Percentiles rank a stretch among this genome's conserved stretches.
These are phyloP conservation scores for Dendrocincla fuliginosa DNA, from an alignment of 2,797 vertebrate species.

Conservation along the genomic window DNA sequence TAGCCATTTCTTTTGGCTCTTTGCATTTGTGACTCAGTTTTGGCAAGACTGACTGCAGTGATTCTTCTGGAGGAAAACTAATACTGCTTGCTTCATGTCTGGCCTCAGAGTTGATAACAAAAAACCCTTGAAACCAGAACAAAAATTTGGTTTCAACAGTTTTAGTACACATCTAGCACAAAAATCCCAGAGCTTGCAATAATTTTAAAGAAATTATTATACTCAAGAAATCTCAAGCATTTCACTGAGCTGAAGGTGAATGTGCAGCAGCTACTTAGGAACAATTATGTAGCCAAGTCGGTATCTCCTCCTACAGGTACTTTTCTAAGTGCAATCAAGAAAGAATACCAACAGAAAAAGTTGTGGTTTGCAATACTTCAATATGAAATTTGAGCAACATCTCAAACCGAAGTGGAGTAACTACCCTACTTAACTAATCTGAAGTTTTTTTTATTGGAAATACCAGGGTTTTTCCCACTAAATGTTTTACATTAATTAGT, in stretches of 20 bases:
- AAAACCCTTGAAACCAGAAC: neutral
- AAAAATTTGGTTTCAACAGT: neutral
- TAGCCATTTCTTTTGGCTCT: neutral
- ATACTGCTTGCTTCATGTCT: neutral
- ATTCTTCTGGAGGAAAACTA: neutral
- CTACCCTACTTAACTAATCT: neutral
- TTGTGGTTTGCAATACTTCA: neutral
- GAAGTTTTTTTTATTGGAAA: neutral
- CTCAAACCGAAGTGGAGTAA: neutral
- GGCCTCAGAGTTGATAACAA: neutral
- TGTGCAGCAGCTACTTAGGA: neutral
- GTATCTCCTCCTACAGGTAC: neutral
- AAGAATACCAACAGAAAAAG: neutral
- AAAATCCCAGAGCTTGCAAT: neutral
- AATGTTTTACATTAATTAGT: neutral
- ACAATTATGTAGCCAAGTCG: neutral
- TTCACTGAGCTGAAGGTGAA: neutral
- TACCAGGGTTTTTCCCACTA: rapidly evolving
- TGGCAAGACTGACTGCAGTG: neutral
- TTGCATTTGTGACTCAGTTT: neutral
- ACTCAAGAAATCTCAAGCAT: neutral
- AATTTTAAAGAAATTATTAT: neutral
- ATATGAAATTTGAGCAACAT: neutral
- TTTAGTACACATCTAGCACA: neutral
- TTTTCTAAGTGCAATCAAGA: neutral